Conservation (phyloP, 2,113 vertebrate genomes). For the Barbus barbus region DNA sequence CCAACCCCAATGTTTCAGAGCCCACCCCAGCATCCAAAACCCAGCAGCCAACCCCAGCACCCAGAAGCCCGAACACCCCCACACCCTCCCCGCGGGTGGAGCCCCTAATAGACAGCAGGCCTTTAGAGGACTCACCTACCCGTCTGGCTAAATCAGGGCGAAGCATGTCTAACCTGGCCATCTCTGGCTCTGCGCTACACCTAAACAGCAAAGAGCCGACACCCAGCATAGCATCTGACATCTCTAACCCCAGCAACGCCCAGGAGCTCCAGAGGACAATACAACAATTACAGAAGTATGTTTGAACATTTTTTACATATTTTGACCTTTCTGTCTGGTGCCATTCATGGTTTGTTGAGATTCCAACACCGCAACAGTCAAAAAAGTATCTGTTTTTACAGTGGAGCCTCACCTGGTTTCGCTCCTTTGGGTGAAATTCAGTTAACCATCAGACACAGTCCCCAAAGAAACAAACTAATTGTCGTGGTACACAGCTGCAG, state of each 20-base stretch:
- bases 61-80: constrained; percentile 40
- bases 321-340: not conserved
- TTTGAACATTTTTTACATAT: not conserved
- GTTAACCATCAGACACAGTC: constrained; percentile 89
- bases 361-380: not conserved
- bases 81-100: constrained; percentile 49
- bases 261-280: constrained; percentile 91
- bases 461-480: constrained; percentile 92
- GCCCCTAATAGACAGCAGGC: constrained; percentile 34
- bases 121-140: constrained; percentile 46
- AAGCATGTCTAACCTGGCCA: constrained; percentile 82
- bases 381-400: constrained; percentile 58
- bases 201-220: constrained; percentile 86
- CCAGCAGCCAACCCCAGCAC: constrained; percentile 34
- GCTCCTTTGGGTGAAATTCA: constrained; percentile 91
- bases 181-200: constrained; percentile 80
- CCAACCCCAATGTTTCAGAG: constrained; percentile 42
- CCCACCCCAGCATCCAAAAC: not conserved
- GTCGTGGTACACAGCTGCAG: constrained; percentile 92
- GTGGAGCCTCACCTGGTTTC: constrained; percentile 83
- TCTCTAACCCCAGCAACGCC: constrained; percentile 88
- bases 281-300: constrained; percentile 89
- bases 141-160: constrained; percentile 69
- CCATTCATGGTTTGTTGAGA: not conserved
- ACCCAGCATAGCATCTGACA: constrained; percentile 93